A percentile compares a stretch with the other conserved stretches of the same genome.
phyloP scores from a whole-genome alignment of 1,140 invertebrate genomes.

The Lepidostoma basale region DNA sequence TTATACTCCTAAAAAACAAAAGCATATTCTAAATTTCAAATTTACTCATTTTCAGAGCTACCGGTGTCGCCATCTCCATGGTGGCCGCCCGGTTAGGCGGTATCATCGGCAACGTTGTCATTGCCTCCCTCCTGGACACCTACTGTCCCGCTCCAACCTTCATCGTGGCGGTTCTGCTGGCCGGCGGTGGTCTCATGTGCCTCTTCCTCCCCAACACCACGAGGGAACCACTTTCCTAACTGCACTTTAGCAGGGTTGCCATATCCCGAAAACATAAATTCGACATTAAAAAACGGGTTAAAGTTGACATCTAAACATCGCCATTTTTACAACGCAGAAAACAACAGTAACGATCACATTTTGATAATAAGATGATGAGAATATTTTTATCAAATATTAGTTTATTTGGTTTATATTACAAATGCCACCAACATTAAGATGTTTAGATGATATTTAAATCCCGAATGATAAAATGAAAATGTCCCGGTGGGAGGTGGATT shows the following conservation, averaged over 20 bases:
- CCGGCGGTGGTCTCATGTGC: slow-evolving; percentile 82
- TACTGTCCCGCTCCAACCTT: slow-evolving; percentile 86
- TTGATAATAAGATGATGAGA: too few species aligned
- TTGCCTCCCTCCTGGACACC: slow-evolving; percentile 78
- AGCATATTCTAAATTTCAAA: not conserved
- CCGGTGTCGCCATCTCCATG: slow-evolving; percentile 86
- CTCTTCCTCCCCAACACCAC: slow-evolving; percentile 86
- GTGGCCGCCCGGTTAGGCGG: slow-evolving; percentile 82
- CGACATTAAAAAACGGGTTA: too few species aligned
- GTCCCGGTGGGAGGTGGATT: too few species aligned
- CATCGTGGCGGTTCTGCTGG: slow-evolving; percentile 80
- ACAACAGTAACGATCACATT: too few species aligned
- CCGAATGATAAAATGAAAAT: too few species aligned
- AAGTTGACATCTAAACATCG: too few species aligned
- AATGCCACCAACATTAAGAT: too few species aligned
- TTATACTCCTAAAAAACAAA: not conserved
- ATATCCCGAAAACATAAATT: too few species aligned
- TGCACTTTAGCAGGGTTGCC: not conserved
- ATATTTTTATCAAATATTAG: too few species aligned
- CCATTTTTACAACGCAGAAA: too few species aligned
- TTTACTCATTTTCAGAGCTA: slow-evolving; percentile 65
- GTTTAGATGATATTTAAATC: too few species aligned
- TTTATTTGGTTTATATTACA: too few species aligned
- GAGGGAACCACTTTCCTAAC: slow-evolving; percentile 78
- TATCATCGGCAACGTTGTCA: slow-evolving; percentile 86